Evolutionary conservation across 1,140 invertebrate species (phyloP).

Genomic region (Tyrophagus putrescentiae): DNA sequence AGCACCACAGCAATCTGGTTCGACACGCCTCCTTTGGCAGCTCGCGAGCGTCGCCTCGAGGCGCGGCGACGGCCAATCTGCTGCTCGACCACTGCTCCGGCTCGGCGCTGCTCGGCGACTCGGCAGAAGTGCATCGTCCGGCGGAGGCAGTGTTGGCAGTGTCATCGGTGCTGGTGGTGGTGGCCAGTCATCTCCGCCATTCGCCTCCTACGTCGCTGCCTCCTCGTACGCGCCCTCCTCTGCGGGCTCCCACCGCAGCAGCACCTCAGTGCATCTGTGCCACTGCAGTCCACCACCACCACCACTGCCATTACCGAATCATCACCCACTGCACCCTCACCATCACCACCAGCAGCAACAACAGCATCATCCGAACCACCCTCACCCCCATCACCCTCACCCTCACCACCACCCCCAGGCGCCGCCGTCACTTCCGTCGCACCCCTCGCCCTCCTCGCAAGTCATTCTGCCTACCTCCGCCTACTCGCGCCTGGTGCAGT

Average conservation of each 20-base stretch:
- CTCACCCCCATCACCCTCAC: neutral
- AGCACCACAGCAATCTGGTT: no score
- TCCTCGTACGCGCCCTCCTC: neutral
- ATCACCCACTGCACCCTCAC: neutral
- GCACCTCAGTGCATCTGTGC: conserved; percentile 10
- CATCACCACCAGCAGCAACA: neutral
- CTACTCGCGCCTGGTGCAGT: conserved; percentile 20
- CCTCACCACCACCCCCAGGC: neutral
- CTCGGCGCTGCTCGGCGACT: neutral
- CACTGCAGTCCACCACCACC: neutral
- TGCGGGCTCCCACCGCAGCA: neutral
- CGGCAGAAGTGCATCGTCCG: neutral
- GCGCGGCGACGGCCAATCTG: neutral
- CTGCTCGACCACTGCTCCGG: neutral
- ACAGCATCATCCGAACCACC: neutral
- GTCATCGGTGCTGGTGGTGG: neutral
- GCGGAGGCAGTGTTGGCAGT: neutral
- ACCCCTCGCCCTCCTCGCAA: neutral
- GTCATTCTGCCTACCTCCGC: neutral
- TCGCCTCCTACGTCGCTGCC: neutral
- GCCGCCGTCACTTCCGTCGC: conserved; percentile 1
- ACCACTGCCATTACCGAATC: neutral
- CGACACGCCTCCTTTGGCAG: no score
- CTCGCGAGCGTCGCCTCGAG: no score
- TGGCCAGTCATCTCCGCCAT: neutral